phyloP scores from a whole-genome alignment of 1,140 invertebrate genomes.

The Teleopsis dalmanni region DNA sequence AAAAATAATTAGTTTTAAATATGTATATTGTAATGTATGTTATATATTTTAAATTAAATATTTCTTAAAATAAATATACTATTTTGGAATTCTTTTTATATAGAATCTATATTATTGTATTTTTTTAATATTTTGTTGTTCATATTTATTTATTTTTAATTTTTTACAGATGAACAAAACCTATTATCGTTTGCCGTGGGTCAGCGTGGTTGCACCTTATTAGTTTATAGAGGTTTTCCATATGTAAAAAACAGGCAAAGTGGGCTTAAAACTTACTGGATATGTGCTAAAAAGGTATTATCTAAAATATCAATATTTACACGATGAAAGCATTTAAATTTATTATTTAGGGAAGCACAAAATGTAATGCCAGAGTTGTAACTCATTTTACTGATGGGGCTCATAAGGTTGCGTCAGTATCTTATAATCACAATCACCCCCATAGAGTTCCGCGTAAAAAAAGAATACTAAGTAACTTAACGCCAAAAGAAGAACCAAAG shows the following conservation, averaged over 20 bases:
- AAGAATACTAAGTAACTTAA: constrained; percentile 16
- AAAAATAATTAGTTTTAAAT: background rate
- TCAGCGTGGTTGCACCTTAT: constrained; percentile 34
- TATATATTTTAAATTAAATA: constrained; percentile 4
- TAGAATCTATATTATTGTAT: background rate
- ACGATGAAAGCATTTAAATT: background rate
- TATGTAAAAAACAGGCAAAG: constrained; percentile 37
- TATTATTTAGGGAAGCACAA: constrained; percentile 31
- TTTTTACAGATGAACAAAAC: constrained; percentile 16
- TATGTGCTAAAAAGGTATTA: constrained; percentile 42
- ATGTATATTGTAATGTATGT: background rate
- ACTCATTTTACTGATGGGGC: constrained; percentile 38
- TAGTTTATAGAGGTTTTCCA: constrained; percentile 31
- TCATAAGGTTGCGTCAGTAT: constrained; percentile 35
- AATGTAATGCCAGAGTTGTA: constrained; percentile 40
- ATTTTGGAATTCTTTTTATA: background rate
- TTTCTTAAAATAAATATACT: background rate
- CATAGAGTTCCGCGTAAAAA: constrained; percentile 30
- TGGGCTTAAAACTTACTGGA: constrained; percentile 40
- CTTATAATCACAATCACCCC: constrained; percentile 36
- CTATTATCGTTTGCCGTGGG: constrained; percentile 31
- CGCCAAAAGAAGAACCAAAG: background rate
- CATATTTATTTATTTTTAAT: constrained; percentile 8
- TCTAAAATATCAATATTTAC: background rate
- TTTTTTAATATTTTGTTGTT: background rate